A percentile compares a stretch with the other conserved stretches of the same genome.
These are phyloP conservation scores for Myotis davidii DNA, from an alignment of 2,113 vertebrate species.

Conservation along the genomic window DNA sequence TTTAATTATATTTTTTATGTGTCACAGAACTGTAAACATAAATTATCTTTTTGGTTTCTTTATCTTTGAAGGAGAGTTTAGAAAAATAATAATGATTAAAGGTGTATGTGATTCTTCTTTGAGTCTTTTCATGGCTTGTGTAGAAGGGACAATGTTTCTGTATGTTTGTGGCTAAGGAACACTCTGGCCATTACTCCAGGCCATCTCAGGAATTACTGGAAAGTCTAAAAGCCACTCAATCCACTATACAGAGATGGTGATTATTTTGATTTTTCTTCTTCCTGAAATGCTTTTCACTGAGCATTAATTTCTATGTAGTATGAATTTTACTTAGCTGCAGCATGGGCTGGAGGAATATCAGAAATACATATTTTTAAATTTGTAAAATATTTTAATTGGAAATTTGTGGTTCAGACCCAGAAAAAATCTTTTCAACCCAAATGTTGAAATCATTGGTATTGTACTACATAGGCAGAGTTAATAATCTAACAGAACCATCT, in stretches of 20 bases:
- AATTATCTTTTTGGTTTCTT: constrained; percentile 69
- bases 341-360: constrained; percentile 4
- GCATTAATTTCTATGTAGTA: constrained; percentile 13
- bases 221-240: constrained; percentile 52
- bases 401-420: neutral
- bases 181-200: neutral
- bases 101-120: constrained; percentile 43
- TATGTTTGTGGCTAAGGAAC: constrained; percentile 38
- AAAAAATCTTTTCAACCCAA: neutral
- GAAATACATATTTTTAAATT: constrained; percentile 21
- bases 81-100: constrained; percentile 68
- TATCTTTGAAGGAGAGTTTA: constrained; percentile 48
- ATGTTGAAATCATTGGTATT: neutral
- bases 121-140: constrained; percentile 20
- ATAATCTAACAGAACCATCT: neutral
- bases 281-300: constrained; percentile 36
- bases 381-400: constrained; percentile 47
- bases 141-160: neutral
- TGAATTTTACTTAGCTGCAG: neutral
- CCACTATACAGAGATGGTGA: constrained; percentile 1
- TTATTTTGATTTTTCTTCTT: constrained; percentile 44
- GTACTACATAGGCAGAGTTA: constrained; percentile 1
- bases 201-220: neutral
- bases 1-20: constrained; percentile 82
- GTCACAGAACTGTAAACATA: constrained; percentile 62